Percentiles rank a stretch among this genome's conserved stretches.
phyloP scores from a whole-genome alignment of 2,888 invertebrate genomes.

The Aplocera efformata region DNA sequence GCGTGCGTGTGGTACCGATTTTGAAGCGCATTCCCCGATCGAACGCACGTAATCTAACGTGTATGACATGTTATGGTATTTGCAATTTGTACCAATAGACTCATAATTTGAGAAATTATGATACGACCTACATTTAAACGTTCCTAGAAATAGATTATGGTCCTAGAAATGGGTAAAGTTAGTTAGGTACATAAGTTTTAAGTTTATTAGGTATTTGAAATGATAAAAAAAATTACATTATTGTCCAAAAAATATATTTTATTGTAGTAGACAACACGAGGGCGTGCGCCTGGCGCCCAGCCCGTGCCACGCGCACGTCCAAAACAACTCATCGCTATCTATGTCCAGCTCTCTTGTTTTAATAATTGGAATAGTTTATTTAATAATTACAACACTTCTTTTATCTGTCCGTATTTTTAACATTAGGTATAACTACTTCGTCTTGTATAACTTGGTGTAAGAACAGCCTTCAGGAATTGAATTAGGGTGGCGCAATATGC shows the following conservation, averaged over 20 bases:
- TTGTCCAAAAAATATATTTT: constrained; percentile 81
- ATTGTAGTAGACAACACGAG: constrained; percentile 79
- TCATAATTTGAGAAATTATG: no score
- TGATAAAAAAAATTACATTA: constrained; percentile 42
- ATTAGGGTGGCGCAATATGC: constrained; percentile 74
- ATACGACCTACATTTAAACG: no score
- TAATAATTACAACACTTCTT: constrained; percentile 80
- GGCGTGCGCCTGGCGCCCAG: constrained; percentile 75
- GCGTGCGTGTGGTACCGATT: no score
- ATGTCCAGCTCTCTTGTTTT: constrained; percentile 76
- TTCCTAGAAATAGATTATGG: no score
- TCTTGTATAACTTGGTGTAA: constrained; percentile 81
- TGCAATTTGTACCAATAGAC: no score
- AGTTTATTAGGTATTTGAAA: no score
- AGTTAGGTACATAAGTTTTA: no score
- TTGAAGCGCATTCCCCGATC: no score
- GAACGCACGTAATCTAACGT: no score
- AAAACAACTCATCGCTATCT: constrained; percentile 78
- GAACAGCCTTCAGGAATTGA: constrained; percentile 81
- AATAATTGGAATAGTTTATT: constrained; percentile 82
- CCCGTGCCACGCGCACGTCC: constrained; percentile 75
- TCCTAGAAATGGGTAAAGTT: no score
- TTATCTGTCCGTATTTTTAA: constrained; percentile 77
- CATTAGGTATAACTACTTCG: constrained; percentile 79
- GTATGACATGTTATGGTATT: no score